phyloP scores from a whole-genome alignment of 2,113 vertebrate species.

The Acrocephalus kingi region DNA sequence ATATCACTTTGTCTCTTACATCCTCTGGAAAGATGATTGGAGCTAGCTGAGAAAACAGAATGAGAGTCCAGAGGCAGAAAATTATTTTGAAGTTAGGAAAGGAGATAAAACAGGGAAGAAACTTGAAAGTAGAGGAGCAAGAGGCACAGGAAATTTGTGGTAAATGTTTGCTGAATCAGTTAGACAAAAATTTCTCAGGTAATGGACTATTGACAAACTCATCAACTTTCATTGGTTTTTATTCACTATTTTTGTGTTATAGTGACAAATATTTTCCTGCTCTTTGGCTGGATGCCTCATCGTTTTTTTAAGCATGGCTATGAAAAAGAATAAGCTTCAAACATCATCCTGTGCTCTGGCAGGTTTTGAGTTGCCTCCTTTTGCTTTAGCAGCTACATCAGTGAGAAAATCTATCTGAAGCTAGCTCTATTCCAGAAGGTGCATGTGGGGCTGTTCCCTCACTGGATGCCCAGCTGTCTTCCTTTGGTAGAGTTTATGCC shows the following conservation, averaged over 20 bases:
- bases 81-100: neutral
- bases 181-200: neutral
- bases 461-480: neutral
- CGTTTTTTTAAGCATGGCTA: neutral
- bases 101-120: neutral
- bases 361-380: neutral
- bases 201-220: constrained; percentile 14
- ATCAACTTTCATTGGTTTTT: neutral
- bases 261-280: neutral
- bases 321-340: neutral
- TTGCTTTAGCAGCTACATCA: neutral
- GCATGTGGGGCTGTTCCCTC: neutral
- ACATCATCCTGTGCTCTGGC: neutral
- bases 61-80: neutral
- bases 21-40: neutral
- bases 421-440: neutral
- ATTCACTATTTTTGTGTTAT: neutral
- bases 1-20: neutral
- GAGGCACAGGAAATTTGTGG: neutral
- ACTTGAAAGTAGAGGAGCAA: neutral
- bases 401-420: neutral
- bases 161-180: neutral
- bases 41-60: neutral
- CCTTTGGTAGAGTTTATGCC: neutral
- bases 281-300: neutral